A percentile compares a stretch with the other conserved stretches of the same genome.
Evolutionary conservation across 2,113 vertebrate species (phyloP).

Genomic region (Poeciliopsis prolifica): DNA sequence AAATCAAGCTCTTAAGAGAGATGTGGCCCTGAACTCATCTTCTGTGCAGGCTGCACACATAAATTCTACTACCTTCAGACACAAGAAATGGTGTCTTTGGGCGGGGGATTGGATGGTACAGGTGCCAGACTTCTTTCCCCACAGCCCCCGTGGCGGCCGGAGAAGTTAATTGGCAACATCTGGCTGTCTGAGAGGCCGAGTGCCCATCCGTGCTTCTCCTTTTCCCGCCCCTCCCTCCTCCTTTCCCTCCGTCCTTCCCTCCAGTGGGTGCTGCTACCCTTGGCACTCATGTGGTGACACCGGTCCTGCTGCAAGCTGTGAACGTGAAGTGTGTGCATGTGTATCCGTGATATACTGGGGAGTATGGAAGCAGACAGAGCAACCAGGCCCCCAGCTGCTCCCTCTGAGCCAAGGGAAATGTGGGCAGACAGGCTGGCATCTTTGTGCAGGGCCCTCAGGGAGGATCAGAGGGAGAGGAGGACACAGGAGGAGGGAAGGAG

Average conservation of each 20-base stretch:
- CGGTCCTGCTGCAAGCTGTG: slow-evolving; percentile 82
- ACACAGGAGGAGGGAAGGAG: slow-evolving; percentile 20
- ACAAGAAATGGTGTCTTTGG: slow-evolving; percentile 40
- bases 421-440: slow-evolving; percentile 78
- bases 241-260: slow-evolving; percentile 31
- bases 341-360: slow-evolving; percentile 47
- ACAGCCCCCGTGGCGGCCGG: slow-evolving; percentile 67
- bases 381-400: slow-evolving; percentile 78
- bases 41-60: slow-evolving; percentile 21
- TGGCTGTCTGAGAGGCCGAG: slow-evolving; percentile 86
- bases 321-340: slow-evolving; percentile 50
- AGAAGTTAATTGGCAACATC: slow-evolving; percentile 95
- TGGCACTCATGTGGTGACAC: slow-evolving; percentile 77
- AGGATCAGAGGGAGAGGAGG: slow-evolving; percentile 50
- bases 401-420: slow-evolving; percentile 74
- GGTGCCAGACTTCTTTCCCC: slow-evolving; percentile 66
- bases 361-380: slow-evolving; percentile 65
- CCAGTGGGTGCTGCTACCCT: slow-evolving; percentile 54
- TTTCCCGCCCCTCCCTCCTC: slow-evolving; percentile 32
- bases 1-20: slow-evolving; percentile 47
- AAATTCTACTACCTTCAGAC: slow-evolving; percentile 15
- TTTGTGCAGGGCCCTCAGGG: slow-evolving; percentile 67
- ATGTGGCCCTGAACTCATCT: slow-evolving; percentile 44
- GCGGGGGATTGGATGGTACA: slow-evolving; percentile 39
- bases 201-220: slow-evolving; percentile 59